These are phyloP conservation scores for Karalla daura DNA, from an alignment of 2,797 vertebrate species.

Conservation along the genomic window DNA sequence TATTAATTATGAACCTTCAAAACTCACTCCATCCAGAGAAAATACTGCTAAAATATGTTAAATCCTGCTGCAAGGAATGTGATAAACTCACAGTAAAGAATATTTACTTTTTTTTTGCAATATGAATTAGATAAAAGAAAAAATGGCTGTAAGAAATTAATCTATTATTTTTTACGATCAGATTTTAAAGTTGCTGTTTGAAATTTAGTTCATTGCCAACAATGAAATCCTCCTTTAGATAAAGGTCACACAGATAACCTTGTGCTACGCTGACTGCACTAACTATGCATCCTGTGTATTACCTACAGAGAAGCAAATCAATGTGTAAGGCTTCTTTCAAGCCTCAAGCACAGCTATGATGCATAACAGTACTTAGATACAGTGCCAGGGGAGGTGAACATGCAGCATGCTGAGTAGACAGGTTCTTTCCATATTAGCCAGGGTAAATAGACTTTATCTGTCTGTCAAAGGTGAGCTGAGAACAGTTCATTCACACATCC, in stretches of 20 bases:
- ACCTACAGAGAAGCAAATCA: neutral
- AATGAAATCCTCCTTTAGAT: neutral
- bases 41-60: too few relatives aligned
- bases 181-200: neutral
- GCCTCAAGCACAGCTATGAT: neutral
- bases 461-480: conserved; percentile 14
- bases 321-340: neutral
- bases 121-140: too few relatives aligned
- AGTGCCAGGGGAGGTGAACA: neutral
- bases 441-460: conserved; percentile 18
- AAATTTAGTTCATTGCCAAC: neutral
- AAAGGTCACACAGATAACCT: neutral
- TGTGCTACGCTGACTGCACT: neutral
- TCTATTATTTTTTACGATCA: too few relatives aligned
- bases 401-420: neutral
- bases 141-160: too few relatives aligned
- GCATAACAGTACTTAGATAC: neutral
- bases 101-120: too few relatives aligned
- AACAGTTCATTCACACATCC: conserved; percentile 4
- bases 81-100: too few relatives aligned
- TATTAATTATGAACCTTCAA: too few relatives aligned
- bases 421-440: neutral
- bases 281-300: neutral
- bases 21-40: too few relatives aligned
- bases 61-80: too few relatives aligned